Conservation (phyloP, 2,888 invertebrate species). For the Aphodius granarius region DNA sequence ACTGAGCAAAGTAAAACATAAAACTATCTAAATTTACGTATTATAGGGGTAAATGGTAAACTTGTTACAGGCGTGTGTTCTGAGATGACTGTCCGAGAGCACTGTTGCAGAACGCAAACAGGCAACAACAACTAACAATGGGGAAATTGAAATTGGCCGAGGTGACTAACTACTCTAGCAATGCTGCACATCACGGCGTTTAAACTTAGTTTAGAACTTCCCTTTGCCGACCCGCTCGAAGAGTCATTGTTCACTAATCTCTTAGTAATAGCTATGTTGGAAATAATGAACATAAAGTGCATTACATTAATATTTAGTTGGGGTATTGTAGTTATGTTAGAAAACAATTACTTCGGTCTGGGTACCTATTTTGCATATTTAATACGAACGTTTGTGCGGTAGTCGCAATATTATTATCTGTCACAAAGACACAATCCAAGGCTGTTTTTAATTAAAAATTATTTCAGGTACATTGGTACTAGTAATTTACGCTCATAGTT, state of each 20-base stretch:
- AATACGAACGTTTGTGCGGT: too few species aligned
- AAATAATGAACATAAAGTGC: not conserved
- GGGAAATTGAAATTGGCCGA: conserved; percentile 12
- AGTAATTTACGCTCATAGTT: too few species aligned
- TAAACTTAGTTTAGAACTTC: conserved; percentile 10
- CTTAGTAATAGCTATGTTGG: conserved; percentile 2
- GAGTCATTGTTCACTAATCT: conserved; percentile 7
- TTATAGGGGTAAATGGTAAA: too few species aligned
- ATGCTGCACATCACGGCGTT: not conserved
- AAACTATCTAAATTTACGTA: too few species aligned
- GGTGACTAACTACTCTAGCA: conserved; percentile 4
- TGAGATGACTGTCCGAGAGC: not conserved
- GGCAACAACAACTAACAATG: conserved; percentile 9
- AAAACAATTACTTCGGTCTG: not conserved
- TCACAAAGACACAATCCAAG: too few species aligned
- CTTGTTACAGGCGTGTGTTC: not conserved
- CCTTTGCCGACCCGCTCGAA: not conserved
- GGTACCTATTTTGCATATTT: too few species aligned
- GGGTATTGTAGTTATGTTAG: not conserved
- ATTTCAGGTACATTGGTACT: too few species aligned
- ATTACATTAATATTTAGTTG: not conserved
- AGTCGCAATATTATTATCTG: too few species aligned
- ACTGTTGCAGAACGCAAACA: not conserved
- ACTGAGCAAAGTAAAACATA: too few species aligned
- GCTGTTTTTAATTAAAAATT: too few species aligned